Base-by-base conservation (phyloP, 2,888 invertebrate genomes). In the Hypomecis atomaria region DNA sequence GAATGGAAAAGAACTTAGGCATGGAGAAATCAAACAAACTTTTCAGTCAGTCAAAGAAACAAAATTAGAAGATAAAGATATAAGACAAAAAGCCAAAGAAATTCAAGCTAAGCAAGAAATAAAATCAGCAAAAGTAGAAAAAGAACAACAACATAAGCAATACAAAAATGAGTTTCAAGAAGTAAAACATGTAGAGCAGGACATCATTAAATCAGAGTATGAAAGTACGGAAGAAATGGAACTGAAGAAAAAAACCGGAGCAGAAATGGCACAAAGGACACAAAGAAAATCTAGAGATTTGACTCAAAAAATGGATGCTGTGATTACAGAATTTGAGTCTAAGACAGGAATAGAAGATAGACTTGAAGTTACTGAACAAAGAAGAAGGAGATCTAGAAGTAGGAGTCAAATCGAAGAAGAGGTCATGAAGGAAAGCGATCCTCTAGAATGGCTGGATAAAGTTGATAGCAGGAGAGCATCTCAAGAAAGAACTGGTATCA, bases 221-320 rank as follows among this genome's bases (percentile, higher is more conserved):
- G 34, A 60, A 65, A 43, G 55, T 47, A 59, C 58, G 42, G 66
- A 75, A 64, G 71, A 71, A 23, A 59, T 62, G 4, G 73, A 77
- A 48, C 68, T 61, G 5, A 71, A 69, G 58, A 72, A 64, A 43
- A 59, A 81, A 55, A 82, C 89, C 5, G 91, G 90, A 0, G 81
- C 86, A 1, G 78, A 88, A 80, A 90, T 92, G 86, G 85, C 92
- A 7, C 90, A 91, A 72, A 73, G 85, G 38, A 79, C 82, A n/a
- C 87, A 87, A 49, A 81, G 80, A 36, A 89, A 87, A 69, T 81
- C 90, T 0, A 80, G 82, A 68, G 90, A 90, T 48, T 66, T 92
- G 0, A 89, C 87, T 6, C 75, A 85, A 33, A 90, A 80, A 77
- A 87, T 92, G 84, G 86, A 85, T 43, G 83, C 87, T 40, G 89